These are phyloP conservation scores for Clistopyga incitator DNA, from an alignment of 2,888 invertebrate species.

Conservation along the genomic window DNA sequence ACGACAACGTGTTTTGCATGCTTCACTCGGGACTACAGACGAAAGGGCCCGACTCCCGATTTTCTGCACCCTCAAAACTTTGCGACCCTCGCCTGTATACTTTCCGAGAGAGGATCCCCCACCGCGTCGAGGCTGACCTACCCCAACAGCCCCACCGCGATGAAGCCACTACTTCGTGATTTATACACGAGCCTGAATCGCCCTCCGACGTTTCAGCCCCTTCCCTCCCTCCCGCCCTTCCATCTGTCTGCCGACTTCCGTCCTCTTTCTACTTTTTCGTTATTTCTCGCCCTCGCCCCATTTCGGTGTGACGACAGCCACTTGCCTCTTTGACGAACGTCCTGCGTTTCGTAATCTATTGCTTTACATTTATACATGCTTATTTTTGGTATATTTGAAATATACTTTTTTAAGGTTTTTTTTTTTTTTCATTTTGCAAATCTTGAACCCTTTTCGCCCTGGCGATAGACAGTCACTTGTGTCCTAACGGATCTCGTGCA, in stretches of 20 bases:
- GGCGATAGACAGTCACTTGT: too few relatives aligned
- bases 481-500: too few relatives aligned
- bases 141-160: constrained; percentile 72
- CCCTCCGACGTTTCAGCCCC: constrained; percentile 68
- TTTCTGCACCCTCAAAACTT: constrained; percentile 78
- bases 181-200: constrained; percentile 79
- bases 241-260: constrained; percentile 71
- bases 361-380: too few relatives aligned
- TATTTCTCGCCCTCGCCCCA: constrained; percentile 1
- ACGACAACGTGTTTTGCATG: constrained; percentile 56
- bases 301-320: neutral
- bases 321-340: constrained; percentile 7
- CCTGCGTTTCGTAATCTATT: neutral
- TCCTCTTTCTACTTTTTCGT: constrained; percentile 41
- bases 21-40: constrained; percentile 36
- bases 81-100: constrained; percentile 72
- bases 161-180: constrained; percentile 75
- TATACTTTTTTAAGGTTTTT: too few relatives aligned
- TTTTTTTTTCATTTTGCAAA: too few relatives aligned
- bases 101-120: constrained; percentile 30
- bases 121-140: constrained; percentile 78
- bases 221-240: constrained; percentile 61
- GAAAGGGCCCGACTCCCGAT: constrained; percentile 26
- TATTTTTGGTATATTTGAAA: neutral
- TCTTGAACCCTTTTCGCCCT: too few relatives aligned